These are phyloP conservation scores for Synanthedon tipuliformis DNA, from an alignment of 2,888 invertebrate genomes.

Conservation along the genomic window DNA sequence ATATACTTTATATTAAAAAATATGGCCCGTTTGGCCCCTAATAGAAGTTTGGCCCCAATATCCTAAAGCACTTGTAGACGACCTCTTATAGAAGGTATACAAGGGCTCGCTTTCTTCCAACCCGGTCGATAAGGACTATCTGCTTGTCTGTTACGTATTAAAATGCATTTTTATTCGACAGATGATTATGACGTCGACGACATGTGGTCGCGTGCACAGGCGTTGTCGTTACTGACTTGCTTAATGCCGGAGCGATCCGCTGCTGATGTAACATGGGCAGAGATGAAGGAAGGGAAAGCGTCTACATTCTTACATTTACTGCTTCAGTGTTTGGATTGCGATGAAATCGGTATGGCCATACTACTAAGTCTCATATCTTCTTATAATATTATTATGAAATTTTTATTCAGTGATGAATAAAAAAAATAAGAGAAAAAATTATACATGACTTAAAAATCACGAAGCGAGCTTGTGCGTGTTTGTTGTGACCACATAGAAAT, in stretches of 20 bases:
- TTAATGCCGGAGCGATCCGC: slow-evolving; percentile 32
- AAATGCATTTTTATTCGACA: slow-evolving; percentile 10
- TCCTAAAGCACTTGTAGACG: too few species aligned
- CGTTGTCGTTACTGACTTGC: slow-evolving; percentile 29
- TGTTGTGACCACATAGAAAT: too few species aligned
- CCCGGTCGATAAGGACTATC: not conserved
- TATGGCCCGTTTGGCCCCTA: too few species aligned
- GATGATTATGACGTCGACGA: slow-evolving; percentile 19
- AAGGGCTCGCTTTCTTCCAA: not conserved
- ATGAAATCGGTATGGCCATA: slow-evolving; percentile 28
- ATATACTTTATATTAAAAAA: too few species aligned
- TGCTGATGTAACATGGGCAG: slow-evolving; percentile 33
- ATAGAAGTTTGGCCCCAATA: too few species aligned
- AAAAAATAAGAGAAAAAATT: too few species aligned
- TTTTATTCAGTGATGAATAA: too few species aligned
- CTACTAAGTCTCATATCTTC: not conserved
- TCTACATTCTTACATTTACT: slow-evolving; percentile 29
- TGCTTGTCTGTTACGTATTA: not conserved
- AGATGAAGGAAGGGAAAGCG: slow-evolving; percentile 21
- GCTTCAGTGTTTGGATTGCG: slow-evolving; percentile 34
- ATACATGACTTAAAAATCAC: too few species aligned
- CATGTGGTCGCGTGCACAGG: slow-evolving; percentile 31
- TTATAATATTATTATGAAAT: too few species aligned
- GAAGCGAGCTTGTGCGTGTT: too few species aligned
- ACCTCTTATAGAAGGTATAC: too few species aligned